phyloP scores from a whole-genome alignment of 2,113 vertebrate species.

The Monarcha castaneiventris region DNA sequence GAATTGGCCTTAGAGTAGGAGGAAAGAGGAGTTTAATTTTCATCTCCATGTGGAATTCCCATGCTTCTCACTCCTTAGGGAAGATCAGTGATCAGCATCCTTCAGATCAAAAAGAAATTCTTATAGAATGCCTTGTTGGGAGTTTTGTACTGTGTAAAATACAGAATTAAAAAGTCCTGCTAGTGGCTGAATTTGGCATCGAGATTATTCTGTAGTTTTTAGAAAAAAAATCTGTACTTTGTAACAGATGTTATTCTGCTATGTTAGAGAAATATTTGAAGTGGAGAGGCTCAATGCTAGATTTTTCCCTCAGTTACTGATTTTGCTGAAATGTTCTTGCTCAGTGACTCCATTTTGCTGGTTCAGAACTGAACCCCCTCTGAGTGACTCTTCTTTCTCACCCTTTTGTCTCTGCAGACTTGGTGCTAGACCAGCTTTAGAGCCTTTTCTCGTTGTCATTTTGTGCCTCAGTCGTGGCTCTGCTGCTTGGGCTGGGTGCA shows the following conservation, averaged over 20 bases:
- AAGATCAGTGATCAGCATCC: neutral
- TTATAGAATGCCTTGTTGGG: neutral
- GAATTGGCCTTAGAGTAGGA: neutral
- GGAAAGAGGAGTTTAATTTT: neutral
- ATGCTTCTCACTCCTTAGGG: neutral
- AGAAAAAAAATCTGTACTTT: neutral
- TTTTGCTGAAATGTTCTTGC: neutral
- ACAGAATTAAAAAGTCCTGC: neutral
- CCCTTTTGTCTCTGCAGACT: neutral
- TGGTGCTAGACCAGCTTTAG: neutral
- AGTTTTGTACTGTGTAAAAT: neutral
- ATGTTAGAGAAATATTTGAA: neutral
- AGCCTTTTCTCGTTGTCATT: neutral
- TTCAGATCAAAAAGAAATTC: neutral
- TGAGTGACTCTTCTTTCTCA: neutral
- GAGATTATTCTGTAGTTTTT: neutral
- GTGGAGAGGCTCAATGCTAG: neutral
- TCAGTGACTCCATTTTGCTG: neutral
- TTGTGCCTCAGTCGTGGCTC: neutral
- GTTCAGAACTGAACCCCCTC: neutral
- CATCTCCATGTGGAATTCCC: neutral
- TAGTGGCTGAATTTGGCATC: neutral
- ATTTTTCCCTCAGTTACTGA: neutral
- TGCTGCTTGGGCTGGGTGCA: neutral
- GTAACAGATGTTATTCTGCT: neutral